Evolutionary conservation across 2,797 vertebrate genomes (phyloP).

Genomic region (Sebastes elongatus): DNA sequence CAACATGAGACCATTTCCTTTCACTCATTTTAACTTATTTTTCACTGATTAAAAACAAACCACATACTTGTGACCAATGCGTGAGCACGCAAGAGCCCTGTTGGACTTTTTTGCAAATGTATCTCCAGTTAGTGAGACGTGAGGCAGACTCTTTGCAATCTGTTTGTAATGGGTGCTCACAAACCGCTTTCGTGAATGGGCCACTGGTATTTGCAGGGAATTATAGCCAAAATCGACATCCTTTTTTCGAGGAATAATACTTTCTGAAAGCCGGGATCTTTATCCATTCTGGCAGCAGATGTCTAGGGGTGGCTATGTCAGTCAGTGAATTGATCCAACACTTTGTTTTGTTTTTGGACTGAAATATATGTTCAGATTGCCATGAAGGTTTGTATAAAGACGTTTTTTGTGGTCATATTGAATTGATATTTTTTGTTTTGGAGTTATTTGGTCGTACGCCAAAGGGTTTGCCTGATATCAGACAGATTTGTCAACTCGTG

Average conservation of each 20-base stretch:
- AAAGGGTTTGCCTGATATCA: no score
- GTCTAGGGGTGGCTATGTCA: no score
- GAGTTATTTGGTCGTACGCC: no score
- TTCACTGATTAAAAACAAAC: not conserved
- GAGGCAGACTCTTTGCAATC: not conserved
- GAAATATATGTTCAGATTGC: not conserved
- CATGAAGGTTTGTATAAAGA: not conserved
- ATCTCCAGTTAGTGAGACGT: not conserved
- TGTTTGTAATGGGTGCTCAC: not conserved
- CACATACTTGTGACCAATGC: not conserved
- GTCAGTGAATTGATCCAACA: not conserved
- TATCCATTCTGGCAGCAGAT: not conserved
- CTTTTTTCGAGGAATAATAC: no score
- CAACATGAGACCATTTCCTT: not conserved
- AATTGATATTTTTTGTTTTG: not conserved
- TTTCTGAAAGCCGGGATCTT: no score
- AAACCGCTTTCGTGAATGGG: not conserved
- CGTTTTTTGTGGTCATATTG: not conserved
- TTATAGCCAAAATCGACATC: no score
- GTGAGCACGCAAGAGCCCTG: not conserved
- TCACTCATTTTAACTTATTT: not conserved
- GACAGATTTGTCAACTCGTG: no score
- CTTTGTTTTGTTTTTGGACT: no score
- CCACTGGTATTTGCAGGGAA: not conserved
- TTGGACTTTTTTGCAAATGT: not conserved